Base-by-base conservation (phyloP, 2,888 invertebrate species). In the Notodonta ziczac region DNA sequence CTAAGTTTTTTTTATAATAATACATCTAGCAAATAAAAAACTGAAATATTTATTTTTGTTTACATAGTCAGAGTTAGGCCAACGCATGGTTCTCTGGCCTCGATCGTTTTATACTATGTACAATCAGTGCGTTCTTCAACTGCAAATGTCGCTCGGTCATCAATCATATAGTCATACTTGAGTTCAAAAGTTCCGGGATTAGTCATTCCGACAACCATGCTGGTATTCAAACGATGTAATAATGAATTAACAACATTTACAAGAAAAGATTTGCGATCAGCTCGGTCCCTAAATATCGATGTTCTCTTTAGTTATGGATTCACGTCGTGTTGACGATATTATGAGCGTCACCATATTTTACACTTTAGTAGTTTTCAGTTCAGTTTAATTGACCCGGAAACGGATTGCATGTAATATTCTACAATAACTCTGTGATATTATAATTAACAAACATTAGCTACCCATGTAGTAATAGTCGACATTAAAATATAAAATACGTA, bases 1-100 rank as follows among this genome's bases (percentile, higher is more conserved):
- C 78, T 85, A 85, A 81, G 74, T 76, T 72, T 72, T 67, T 73
- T 74, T 80, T 77, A 75, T 77, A 77, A 77, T 77, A 82, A 78
- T 78, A 81, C 74, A 80, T 76, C 79, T 82, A 83, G 77, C 74
- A 81, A 81, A 80, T 76, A 74, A 80, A 76, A 77, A 80, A 77
- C 72, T 71, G 73, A 82, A 76, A 76, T 70, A 72, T 74, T 78
- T 74, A 71, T 77, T 74, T 80, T 72, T 73, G 75, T 73, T 75
- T 75, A 75, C 75, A 75, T 72, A 75, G 74, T 80, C 76, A 78
- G 72, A 69, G 65, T 77, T 78, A 76, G 77, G 76, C 75, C 73
- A 72, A 75, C 64, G 61, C 61, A 59, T 58, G 69, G 62, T 73
- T 70, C 67, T 76, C 69, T 74, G 74, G 72, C 77, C 76, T 70